Evolutionary conservation across 2,113 vertebrate genomes (phyloP).

Genomic region (Urocynchramus pylzowi): DNA sequence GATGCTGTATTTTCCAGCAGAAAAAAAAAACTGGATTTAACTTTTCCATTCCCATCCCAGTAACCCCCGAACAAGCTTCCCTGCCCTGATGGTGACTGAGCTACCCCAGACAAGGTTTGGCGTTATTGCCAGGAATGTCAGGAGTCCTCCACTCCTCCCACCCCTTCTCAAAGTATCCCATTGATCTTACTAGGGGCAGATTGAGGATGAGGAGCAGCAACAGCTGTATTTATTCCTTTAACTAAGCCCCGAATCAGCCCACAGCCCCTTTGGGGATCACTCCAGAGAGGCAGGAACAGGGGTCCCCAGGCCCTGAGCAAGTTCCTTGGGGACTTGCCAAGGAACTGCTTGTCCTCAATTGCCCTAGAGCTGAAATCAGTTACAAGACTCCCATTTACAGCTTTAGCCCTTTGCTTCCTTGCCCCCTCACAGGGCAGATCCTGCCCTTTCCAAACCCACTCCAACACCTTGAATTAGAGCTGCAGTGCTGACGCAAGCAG

Average conservation of each 20-base stretch:
- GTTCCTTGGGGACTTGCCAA: background rate
- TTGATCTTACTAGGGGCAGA: background rate
- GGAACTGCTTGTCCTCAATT: background rate
- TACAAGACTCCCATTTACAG: background rate
- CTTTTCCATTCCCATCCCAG: background rate
- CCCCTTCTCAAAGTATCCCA: accelerated
- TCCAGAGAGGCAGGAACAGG: accelerated
- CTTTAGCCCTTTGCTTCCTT: background rate
- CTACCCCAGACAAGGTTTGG: accelerated
- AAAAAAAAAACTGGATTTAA: background rate
- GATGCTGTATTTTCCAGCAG: accelerated
- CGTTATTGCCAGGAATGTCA: too few species aligned
- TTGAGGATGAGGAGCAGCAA: accelerated
- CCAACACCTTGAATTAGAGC: background rate
- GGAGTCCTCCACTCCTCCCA: accelerated
- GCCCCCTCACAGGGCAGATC: background rate
- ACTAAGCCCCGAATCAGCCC: accelerated
- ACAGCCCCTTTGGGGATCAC: accelerated
- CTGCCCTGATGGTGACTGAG: too few species aligned
- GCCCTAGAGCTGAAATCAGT: background rate
- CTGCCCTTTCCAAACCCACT: background rate
- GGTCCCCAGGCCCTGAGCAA: accelerated
- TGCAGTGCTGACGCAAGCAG: background rate
- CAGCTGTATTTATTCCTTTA: background rate
- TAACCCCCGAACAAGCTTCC: accelerated